Base-by-base conservation (phyloP, 2,797 vertebrate species). In the Gambelia wislizenii region DNA sequence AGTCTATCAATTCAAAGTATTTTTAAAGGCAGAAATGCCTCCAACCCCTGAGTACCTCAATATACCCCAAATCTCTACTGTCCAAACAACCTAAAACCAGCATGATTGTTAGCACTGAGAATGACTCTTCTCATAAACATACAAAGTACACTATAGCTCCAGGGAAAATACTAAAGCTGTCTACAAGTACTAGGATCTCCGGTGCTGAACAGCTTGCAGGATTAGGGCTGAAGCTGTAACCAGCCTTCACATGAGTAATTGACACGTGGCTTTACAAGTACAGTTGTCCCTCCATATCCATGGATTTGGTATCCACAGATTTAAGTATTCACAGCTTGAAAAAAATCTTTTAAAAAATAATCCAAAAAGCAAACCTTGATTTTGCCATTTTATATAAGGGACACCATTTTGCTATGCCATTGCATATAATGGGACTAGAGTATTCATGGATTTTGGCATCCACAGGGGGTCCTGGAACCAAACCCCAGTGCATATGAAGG, bases 121-220 rank as follows among this genome's bases (percentile, higher is more conserved):
- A 44, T 22, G 30, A 39, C 5, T 76, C 27, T 59, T 81, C 39
- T 25, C 59, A 27, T 59, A 59, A 70, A 81, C 10, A 14, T 56
- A 56, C 6, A 74, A 75, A 81, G 30, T 47, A 20, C 42, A 74
- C 67, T 74, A 16, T 59, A 42, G 72, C 77, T 54, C 27, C 10
- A 67, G 44, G 27, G 56, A 12, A 3, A 67, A 77, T 76, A 75
- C 67, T 75, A 70, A 85, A 56, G 4, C 83, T 79, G 64, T 75
- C 14, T 54, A 6, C 16, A 13, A 39, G 12, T 56, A 64, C 18
- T 69, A 44, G 30, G 20, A 33, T 54, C 20, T 54, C n/a, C 20
- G 27, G 49, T 27, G 42, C 22, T 42, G 70, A 86, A 82, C 67
- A 89, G 84, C 70, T 89, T 89, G 89, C 78, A 89, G 88, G 78